Evolutionary conservation across 2,888 invertebrate species (phyloP), one percentile per base, ranked within the genome.

Genomic region (Augochlorella aurata): DNA sequence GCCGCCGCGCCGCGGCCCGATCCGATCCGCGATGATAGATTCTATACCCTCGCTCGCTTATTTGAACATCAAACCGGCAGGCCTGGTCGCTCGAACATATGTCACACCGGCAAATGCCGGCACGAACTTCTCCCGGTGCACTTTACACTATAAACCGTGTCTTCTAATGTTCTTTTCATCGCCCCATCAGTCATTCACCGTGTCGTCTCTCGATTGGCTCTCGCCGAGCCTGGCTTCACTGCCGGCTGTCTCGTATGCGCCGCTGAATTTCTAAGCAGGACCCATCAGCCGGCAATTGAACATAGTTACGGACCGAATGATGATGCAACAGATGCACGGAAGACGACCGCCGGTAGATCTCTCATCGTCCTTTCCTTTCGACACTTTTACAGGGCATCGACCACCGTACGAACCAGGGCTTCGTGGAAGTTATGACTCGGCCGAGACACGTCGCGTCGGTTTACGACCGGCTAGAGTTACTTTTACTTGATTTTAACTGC

Each of bases 221-320:
- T 38, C 70, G 16, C 24, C 45, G 58, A 29, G 45, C 71, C 38
- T 5, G 54, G 45, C 45, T 76, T 38, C 66, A 63, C 54, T 70
- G 58, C 47, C 50, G 52, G 67, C n/a, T 45, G 75, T 66, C 52
- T 66, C 61, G 74, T 65, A 70, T 77, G 74, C 68, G 80, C 79
- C 79, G 67, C 79, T 84, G 81, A 80, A 85, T 88, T 89, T 87
- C 85, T 44, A 82, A 80, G 84, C 81, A 83, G 87, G 83, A 79
- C 82, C 84, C 73, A 79, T 86, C 76, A 75, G 58, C 71, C 77
- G 79, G 90, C 89, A 91, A 92, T 92, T 90, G 91, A 87, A 91
- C 85, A 89, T 87, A 90, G 91, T 92, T 90, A 90, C 88, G 91
- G 87, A 89, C 87, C 90, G 88, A 86, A 87, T 85, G 81, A 81